These are phyloP conservation scores for Bostrychus sinensis DNA, from an alignment of 2,113 vertebrate genomes.

Conservation along the genomic window DNA sequence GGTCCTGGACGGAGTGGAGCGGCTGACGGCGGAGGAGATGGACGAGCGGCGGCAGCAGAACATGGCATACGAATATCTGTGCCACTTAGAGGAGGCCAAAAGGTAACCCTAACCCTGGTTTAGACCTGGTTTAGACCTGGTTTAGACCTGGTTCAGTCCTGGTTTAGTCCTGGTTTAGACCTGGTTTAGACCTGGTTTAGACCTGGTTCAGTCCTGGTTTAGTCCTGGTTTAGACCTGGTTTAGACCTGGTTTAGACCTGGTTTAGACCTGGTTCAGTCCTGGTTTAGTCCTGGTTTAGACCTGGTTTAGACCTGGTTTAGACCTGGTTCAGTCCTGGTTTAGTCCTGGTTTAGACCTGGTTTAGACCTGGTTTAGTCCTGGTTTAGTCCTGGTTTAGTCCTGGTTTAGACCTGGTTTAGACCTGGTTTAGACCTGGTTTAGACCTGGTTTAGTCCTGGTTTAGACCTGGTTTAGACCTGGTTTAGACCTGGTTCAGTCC, in stretches of 20 bases:
- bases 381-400: not conserved
- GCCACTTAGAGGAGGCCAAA: slow-evolving; percentile 93
- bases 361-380: slow-evolving; percentile 3
- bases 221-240: not conserved
- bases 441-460: too few relatives aligned
- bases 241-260: slow-evolving; percentile 2
- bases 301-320: not conserved
- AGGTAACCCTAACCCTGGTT: slow-evolving; percentile 77
- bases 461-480: too few relatives aligned
- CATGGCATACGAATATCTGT: too few relatives aligned
- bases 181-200: not conserved
- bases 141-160: not conserved
- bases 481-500: too few relatives aligned
- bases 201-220: too few relatives aligned
- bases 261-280: not conserved
- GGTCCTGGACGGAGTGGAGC: too few relatives aligned
- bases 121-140: slow-evolving; percentile 1
- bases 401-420: not conserved
- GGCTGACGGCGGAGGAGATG: too few relatives aligned
- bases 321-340: slow-evolving; percentile 1
- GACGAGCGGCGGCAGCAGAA: too few relatives aligned
- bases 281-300: not conserved
- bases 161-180: not conserved
- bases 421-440: too few relatives aligned
- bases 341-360: not conserved